Evolutionary conservation across 2,797 vertebrate genomes (phyloP), one percentile per base, ranked within the genome.

Genomic region (Gadopsis marmoratus): DNA sequence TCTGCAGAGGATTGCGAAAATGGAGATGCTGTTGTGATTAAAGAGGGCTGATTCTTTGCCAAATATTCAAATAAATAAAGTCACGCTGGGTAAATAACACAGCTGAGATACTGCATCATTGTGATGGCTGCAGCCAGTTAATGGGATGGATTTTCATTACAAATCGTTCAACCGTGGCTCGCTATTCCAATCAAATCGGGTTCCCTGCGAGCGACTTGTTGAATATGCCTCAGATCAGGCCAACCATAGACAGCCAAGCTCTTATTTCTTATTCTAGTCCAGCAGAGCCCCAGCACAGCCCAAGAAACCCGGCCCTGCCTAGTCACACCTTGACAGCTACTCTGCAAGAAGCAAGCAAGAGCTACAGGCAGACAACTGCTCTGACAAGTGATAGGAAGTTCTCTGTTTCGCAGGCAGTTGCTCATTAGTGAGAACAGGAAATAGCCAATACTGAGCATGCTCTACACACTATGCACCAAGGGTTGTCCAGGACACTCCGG

Each of bases 351-450:
- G 62, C 64, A 77, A 67, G 67, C 5, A 2, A 50, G 51, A 59
- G 72, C 68, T 87, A 56, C 75, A 78, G 74, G 67, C 29, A 83
- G 81, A 90, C 86, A 82, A 62, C 63, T 2, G 19, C 63, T 72
- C 79, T 90, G 88, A 93, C 81, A 85, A 79, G 79, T 68, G 72
- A 84, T 76, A 39, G 85, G 72, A 87, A 79, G 71, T 79, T 70
- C 54, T 82, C 60, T 35, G 60, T 76, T 80, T 87, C 56, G 21
- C 1, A 3, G 55, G 56, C 37, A 83, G 81, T 48, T 16, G 33
- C 74, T 90, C 81, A 85, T 93, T 91, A 92, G 76, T n/a, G 58
- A 76, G 72, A 84, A 76, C 60, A 83, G 74, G 73, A 88, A 85
- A 80, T 51, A 67, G 45, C 39, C 53, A 53, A 62, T 37, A 63